phyloP scores from a whole-genome alignment of 2,888 invertebrate genomes.

The Zaprionus obscuricornis region DNA sequence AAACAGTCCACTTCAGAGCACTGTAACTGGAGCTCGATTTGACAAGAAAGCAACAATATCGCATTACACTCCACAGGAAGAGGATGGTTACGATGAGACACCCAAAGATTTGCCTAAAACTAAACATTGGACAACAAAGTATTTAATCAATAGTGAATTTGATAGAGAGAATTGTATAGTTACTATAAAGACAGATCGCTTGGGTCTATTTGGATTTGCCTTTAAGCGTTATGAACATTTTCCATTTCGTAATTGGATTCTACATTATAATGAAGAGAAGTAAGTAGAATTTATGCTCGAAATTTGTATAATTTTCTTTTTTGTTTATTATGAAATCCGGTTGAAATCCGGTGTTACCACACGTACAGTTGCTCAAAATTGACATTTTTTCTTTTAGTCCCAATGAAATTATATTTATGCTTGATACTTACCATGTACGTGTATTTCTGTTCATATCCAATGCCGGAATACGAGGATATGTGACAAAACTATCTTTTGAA shows the following conservation, averaged over 20 bases:
- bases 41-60: too few species aligned
- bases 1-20: too few species aligned
- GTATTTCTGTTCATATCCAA: conserved; percentile 62
- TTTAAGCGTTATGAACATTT: conserved; percentile 79
- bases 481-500: conserved; percentile 57
- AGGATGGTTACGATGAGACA: too few species aligned
- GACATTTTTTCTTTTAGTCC: conserved; percentile 42
- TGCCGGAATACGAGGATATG: conserved; percentile 67
- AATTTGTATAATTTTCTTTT: neutral
- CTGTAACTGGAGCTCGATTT: too few species aligned
- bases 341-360: too few species aligned
- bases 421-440: conserved; percentile 67
- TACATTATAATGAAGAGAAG: conserved; percentile 67
- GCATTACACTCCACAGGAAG: too few species aligned
- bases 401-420: conserved; percentile 68
- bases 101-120: neutral
- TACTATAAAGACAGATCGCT: conserved; percentile 77
- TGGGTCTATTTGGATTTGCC: conserved; percentile 81
- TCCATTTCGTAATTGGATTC: conserved; percentile 77
- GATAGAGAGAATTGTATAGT: conserved; percentile 47
- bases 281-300: conserved; percentile 50
- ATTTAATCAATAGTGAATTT: conserved; percentile 58
- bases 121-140: conserved; percentile 75
- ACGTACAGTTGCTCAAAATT: too few species aligned
- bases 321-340: too few species aligned